These are phyloP conservation scores for Ctenicera cuprea DNA, from an alignment of 2,888 invertebrate genomes.

Conservation along the genomic window DNA sequence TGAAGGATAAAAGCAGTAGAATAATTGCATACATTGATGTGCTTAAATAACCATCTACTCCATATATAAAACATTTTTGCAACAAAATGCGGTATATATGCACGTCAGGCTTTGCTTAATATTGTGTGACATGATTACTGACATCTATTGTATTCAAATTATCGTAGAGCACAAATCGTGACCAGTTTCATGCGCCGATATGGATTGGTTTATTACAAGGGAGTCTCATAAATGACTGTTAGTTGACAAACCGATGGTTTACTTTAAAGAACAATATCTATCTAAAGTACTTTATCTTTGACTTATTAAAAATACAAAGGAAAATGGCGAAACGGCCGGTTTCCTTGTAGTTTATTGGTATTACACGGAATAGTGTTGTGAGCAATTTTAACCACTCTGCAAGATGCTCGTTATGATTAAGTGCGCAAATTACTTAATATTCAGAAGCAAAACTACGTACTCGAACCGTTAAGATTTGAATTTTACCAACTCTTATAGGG, in stretches of 20 bases:
- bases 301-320: constrained; percentile 1
- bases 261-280: constrained; percentile 43
- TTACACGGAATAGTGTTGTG: too few relatives aligned
- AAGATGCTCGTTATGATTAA: too few relatives aligned
- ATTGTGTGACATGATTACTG: constrained; percentile 62
- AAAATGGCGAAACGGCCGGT: too few relatives aligned
- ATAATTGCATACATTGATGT: not conserved
- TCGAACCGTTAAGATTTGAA: too few relatives aligned
- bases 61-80: constrained; percentile 32
- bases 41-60: not conserved
- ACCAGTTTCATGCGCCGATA: constrained; percentile 69
- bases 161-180: constrained; percentile 67
- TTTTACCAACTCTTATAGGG: too few relatives aligned
- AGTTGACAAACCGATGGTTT: constrained; percentile 63
- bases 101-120: constrained; percentile 48
- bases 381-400: too few relatives aligned
- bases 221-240: constrained; percentile 71
- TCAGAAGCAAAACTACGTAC: too few relatives aligned
- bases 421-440: not conserved
- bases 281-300: constrained; percentile 18
- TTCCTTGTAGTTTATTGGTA: too few relatives aligned
- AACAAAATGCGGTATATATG: constrained; percentile 30
- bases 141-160: constrained; percentile 73
- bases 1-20: too few relatives aligned
- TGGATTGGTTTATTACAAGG: constrained; percentile 70